phyloP scores from a whole-genome alignment of 2,888 invertebrate genomes.

The Melitaea athalia region DNA sequence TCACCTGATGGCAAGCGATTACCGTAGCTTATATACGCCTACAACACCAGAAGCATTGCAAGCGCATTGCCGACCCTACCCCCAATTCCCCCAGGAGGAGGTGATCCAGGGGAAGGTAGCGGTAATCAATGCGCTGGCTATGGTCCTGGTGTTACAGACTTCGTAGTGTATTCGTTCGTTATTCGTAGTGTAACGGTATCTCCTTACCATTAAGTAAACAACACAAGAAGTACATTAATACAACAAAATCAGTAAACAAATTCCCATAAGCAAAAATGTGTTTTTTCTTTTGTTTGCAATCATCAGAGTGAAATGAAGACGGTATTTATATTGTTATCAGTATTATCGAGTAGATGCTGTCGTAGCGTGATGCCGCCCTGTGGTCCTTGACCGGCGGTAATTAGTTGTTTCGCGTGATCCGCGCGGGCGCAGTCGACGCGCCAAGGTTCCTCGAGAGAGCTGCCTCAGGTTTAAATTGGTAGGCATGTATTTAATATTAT shows the following conservation, averaged over 20 bases:
- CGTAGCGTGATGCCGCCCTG: conserved; percentile 40
- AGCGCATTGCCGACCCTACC: no score
- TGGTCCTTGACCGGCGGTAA: conserved; percentile 43
- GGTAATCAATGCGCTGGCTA: no score
- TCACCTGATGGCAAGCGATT: no score
- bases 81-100: no score
- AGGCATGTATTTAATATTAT: neutral
- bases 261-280: neutral
- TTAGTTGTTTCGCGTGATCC: conserved; percentile 43
- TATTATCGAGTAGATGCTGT: conserved; percentile 19
- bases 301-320: neutral
- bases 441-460: conserved; percentile 34
- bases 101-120: no score
- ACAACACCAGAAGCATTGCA: no score
- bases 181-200: no score
- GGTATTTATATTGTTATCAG: conserved; percentile 23
- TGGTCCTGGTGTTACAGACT: no score
- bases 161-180: no score
- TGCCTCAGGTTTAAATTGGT: conserved; percentile 5
- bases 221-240: neutral
- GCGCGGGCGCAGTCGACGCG: conserved; percentile 11
- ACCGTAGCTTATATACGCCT: no score
- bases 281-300: neutral
- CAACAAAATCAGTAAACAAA: neutral
- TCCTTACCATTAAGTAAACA: neutral